Base-by-base conservation (phyloP, 2,113 vertebrate genomes). In the Mionectes macconnelli region DNA sequence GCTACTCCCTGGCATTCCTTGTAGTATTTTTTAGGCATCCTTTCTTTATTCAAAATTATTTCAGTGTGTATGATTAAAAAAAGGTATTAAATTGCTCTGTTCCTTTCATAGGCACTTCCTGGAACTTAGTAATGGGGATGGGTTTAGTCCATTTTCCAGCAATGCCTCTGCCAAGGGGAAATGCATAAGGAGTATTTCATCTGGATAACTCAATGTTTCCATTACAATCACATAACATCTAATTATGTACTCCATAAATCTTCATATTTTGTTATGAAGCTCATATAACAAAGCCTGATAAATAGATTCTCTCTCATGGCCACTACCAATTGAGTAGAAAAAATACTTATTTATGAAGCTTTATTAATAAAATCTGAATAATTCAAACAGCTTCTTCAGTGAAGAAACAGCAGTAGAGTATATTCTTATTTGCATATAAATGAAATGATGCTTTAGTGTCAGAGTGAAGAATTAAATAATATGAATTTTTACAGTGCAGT, bases 381-480 rank as follows among this genome's bases (percentile, higher is more conserved):
- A 97, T 96, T 93, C 94, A 97, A 97, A 94, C 63, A 80, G 92
- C 82, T 94, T 96, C 94, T 90, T 91, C 96, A 90, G 84, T 89
- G 83, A 93, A 95, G 72, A 96, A 96, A 89, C 80, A 79, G 74
- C 84, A 95, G 90, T 64, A 84, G 85, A 86, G 31, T 67, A 93
- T 74, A 94, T 66, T 90, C 72, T 90, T 97, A 97, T 97, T 97
- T 97, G 96, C 96, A 97, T 95, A 96, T 97, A 97, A 87, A 97
- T 96, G 96, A 97, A 97, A 96, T 96, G 94, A 96, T 95, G 85
- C 94, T 96, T 98, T 97, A 96, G 92, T 98, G 93, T 96, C 95
- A 97, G 87, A 96, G 92, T 94, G 93, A 93, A 94, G 94, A 94
- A 97, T 97, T 97, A 97, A 97, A 96, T 94, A 97, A 97, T 95